phyloP scores from a whole-genome alignment of 2,113 vertebrate genomes.

The Myotis brandtii region DNA sequence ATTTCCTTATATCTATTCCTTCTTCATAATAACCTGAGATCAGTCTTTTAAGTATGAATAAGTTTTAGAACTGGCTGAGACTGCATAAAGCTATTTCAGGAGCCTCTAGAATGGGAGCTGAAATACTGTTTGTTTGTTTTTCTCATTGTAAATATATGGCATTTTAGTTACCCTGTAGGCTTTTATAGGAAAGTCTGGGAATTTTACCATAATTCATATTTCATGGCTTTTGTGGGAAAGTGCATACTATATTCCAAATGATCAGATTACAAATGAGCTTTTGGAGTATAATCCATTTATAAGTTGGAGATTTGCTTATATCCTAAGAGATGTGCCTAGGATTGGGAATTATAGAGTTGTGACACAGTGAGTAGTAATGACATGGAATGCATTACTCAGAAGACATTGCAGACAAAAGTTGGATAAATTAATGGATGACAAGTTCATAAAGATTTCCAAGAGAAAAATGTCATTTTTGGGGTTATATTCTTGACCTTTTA shows the following conservation, averaged over 20 bases:
- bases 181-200: neutral
- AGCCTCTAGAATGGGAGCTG: neutral
- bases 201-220: constrained; percentile 42
- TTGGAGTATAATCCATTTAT: neutral
- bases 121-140: neutral
- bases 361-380: neutral
- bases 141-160: neutral
- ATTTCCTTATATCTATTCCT: neutral
- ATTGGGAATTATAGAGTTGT: neutral
- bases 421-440: neutral
- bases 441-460: neutral
- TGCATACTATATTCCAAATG: constrained; percentile 5
- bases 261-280: neutral
- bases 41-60: neutral
- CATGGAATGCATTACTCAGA: neutral
- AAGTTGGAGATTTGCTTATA: neutral
- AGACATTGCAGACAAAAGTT: neutral
- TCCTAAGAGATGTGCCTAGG: neutral
- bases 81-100: neutral
- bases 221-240: neutral
- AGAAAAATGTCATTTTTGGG: neutral
- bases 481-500: neutral
- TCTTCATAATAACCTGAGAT: neutral
- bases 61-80: neutral
- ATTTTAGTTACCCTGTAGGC: neutral